Conservation (phyloP, 1,140 invertebrate genomes). For the Macrosteles quadrilineatus region DNA sequence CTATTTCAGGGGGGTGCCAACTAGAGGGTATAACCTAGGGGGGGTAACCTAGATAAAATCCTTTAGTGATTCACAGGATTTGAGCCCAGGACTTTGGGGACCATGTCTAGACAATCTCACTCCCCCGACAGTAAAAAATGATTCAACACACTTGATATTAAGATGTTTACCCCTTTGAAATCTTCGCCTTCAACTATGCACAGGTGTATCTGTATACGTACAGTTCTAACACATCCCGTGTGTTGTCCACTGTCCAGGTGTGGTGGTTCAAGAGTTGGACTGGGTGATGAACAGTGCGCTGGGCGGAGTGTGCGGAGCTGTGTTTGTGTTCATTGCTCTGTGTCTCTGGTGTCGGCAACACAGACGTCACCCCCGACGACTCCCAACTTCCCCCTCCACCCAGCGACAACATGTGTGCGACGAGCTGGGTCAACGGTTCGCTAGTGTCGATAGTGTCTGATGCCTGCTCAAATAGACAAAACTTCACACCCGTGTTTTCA, state of each 20-base stretch:
- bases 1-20: no score
- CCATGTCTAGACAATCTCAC: no score
- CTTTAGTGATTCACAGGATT: no score
- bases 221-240: no score
- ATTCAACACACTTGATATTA: no score
- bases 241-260: conserved; percentile 54
- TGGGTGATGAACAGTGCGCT: conserved; percentile 45
- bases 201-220: no score
- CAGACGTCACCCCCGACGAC: conserved; percentile 37
- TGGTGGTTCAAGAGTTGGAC: conserved; percentile 49
- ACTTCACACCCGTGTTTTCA: conserved; percentile 27
- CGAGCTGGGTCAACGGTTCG: conserved; percentile 55
- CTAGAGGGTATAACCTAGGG: no score
- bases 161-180: no score
- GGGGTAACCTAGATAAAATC: no score
- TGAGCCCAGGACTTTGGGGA: no score
- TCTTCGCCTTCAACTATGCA: no score
- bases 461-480: conserved; percentile 45
- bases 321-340: conserved; percentile 39
- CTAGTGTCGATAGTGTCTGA: conserved; percentile 59
- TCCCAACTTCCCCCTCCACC: conserved; percentile 35
- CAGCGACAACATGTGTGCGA: conserved; percentile 52
- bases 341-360: conserved; percentile 46
- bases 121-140: no score
- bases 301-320: conserved; percentile 27